phyloP scores from a whole-genome alignment of 2,797 vertebrate species.

The Lerista edwardsae region DNA sequence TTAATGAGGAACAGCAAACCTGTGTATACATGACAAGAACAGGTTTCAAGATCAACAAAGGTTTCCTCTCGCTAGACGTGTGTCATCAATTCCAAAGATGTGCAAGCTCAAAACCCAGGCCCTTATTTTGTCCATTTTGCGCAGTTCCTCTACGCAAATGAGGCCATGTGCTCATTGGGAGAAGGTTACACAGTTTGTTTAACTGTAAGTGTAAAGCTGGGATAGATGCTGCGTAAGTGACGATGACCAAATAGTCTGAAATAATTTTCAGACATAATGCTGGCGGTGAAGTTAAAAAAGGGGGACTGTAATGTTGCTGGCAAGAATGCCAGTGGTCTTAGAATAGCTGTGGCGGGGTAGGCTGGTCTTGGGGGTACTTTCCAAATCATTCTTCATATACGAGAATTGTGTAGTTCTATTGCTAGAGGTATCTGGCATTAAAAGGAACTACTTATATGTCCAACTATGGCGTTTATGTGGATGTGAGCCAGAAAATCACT shows the following conservation, averaged over 20 bases:
- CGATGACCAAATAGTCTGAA: slow-evolving; percentile 20
- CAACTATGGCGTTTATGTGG: not conserved
- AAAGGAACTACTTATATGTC: not conserved
- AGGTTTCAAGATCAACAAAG: slow-evolving; percentile 36
- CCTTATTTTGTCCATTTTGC: slow-evolving; percentile 30
- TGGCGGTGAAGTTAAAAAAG: slow-evolving; percentile 30
- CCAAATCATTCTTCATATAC: slow-evolving; percentile 7
- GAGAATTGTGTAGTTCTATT: not conserved
- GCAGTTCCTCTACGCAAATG: not conserved
- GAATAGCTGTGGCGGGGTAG: slow-evolving; percentile 32
- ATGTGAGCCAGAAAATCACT: not conserved
- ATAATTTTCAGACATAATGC: slow-evolving; percentile 29
- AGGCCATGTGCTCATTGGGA: slow-evolving; percentile 13
- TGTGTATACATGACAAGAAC: slow-evolving; percentile 16
- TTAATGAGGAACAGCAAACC: slow-evolving; percentile 11
- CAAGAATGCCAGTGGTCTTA: slow-evolving; percentile 43
- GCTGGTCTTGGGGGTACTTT: not conserved
- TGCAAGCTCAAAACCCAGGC: slow-evolving; percentile 1
- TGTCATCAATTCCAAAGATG: slow-evolving; percentile 44
- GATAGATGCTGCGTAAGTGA: not conserved
- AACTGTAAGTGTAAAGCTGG: slow-evolving; percentile 38
- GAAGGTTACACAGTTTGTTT: slow-evolving; percentile 20
- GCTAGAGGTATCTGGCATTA: not conserved
- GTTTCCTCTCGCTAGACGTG: not conserved
- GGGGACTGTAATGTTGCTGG: slow-evolving; percentile 29